These are phyloP conservation scores for Eilema griseolum DNA, from an alignment of 2,888 invertebrate species.

Conservation along the genomic window DNA sequence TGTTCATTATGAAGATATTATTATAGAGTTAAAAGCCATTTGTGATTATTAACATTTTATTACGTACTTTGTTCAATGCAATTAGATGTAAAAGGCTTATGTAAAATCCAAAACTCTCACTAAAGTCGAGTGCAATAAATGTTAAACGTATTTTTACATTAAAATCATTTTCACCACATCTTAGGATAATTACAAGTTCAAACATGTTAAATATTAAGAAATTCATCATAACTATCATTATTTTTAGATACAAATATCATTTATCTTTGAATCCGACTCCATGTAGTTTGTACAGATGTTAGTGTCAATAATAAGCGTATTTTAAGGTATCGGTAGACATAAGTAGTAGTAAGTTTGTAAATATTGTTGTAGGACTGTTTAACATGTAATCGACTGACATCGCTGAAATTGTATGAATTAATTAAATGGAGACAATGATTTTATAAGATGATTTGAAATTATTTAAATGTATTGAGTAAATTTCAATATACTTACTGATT, in stretches of 20 bases:
- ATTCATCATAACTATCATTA: slow-evolving; percentile 1
- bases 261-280: slow-evolving; percentile 21
- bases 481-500: neutral
- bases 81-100: slow-evolving; percentile 28
- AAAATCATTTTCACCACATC: neutral
- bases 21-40: slow-evolving; percentile 28
- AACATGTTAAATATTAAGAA: slow-evolving; percentile 3
- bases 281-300: slow-evolving; percentile 28
- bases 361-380: slow-evolving; percentile 44
- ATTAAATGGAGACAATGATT: neutral
- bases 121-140: slow-evolving; percentile 26
- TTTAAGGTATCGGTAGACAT: slow-evolving; percentile 51
- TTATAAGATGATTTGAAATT: neutral
- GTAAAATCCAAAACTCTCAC: slow-evolving; percentile 34
- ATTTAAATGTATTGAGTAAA: neutral
- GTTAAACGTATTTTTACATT: neutral
- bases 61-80: slow-evolving; percentile 16
- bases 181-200: slow-evolving; percentile 12
- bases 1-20: slow-evolving; percentile 25
- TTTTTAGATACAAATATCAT: neutral
- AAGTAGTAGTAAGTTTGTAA: slow-evolving; percentile 48
- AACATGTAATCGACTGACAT: slow-evolving; percentile 36
- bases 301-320: slow-evolving; percentile 25
- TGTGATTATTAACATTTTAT: slow-evolving; percentile 41
- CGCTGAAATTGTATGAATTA: slow-evolving; percentile 18